phyloP scores from a whole-genome alignment of 2,888 invertebrate genomes.

The Sphaerophoria taeniata region DNA sequence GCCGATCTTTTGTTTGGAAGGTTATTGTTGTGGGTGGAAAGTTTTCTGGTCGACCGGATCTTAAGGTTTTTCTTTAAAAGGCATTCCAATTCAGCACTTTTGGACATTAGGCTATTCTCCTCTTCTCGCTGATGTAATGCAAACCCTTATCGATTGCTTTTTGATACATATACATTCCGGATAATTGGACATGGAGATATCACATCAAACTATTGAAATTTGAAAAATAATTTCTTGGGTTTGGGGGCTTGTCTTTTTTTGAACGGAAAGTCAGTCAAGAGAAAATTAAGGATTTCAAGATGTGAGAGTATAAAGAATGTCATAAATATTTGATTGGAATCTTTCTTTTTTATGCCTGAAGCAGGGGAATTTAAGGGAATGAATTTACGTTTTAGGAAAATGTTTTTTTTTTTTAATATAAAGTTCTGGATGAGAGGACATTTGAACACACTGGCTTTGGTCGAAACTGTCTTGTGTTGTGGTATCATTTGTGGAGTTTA shows the following conservation, averaged over 20 bases:
- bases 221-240: slow-evolving; percentile 43
- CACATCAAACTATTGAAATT: slow-evolving; percentile 15
- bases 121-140: slow-evolving; percentile 19
- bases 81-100: slow-evolving; percentile 59
- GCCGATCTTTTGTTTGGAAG: not conserved
- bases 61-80: slow-evolving; percentile 42
- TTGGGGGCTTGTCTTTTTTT: too few species aligned
- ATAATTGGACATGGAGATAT: slow-evolving; percentile 50
- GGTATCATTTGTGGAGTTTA: too few species aligned
- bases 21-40: slow-evolving; percentile 21
- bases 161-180: slow-evolving; percentile 32
- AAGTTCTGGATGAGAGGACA: too few species aligned
- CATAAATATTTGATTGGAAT: slow-evolving; percentile 46
- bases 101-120: slow-evolving; percentile 17
- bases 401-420: too few species aligned
- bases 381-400: too few species aligned
- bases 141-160: slow-evolving; percentile 52
- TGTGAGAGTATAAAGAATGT: not conserved
- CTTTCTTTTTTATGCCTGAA: slow-evolving; percentile 5
- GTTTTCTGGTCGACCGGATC: slow-evolving; percentile 37
- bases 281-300: not conserved
- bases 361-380: slow-evolving; percentile 13
- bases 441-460: too few species aligned
- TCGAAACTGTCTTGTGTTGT: too few species aligned
- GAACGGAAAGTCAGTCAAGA: not conserved